These are phyloP conservation scores for Onychomys leucogaster DNA, from an alignment of 2,797 vertebrate species.

Conservation along the genomic window DNA sequence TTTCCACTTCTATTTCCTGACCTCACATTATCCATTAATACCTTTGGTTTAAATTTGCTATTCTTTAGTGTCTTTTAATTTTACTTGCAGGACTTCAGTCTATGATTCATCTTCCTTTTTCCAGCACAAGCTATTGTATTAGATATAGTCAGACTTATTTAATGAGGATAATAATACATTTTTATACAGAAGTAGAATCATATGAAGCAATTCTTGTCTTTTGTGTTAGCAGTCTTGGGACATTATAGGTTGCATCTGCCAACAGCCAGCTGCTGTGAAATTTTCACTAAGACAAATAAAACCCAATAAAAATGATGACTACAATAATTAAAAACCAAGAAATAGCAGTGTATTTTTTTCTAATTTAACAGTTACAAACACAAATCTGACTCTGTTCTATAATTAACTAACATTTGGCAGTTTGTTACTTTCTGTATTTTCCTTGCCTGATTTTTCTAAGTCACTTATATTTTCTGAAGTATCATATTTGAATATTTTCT, in stretches of 20 bases:
- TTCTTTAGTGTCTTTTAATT: conserved; percentile 70
- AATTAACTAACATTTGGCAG: conserved; percentile 60
- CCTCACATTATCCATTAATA: conserved; percentile 32
- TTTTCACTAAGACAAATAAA: conserved; percentile 56
- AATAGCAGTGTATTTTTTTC: not conserved
- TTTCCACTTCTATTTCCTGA: conserved; percentile 46
- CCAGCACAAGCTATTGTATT: not conserved
- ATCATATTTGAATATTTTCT: conserved; percentile 6
- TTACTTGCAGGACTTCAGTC: conserved; percentile 51
- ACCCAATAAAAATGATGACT: conserved; percentile 53
- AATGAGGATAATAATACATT: conserved; percentile 54
- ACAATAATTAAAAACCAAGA: conserved; percentile 59
- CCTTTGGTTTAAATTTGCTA: conserved; percentile 46
- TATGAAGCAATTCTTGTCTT: not conserved
- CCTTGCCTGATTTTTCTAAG: conserved; percentile 17
- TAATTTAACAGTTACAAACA: not conserved
- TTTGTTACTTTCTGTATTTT: conserved; percentile 45
- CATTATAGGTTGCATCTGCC: not conserved
- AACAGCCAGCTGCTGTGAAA: conserved; percentile 18
- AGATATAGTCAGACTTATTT: conserved; percentile 40
- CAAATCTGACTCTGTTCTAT: not conserved
- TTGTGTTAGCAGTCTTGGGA: not conserved
- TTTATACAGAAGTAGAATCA: conserved; percentile 28
- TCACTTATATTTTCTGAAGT: not conserved
- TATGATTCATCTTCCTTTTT: conserved; percentile 38